Conservation (phyloP, 2,113 vertebrate species). For the Chionodraco myersi region DNA sequence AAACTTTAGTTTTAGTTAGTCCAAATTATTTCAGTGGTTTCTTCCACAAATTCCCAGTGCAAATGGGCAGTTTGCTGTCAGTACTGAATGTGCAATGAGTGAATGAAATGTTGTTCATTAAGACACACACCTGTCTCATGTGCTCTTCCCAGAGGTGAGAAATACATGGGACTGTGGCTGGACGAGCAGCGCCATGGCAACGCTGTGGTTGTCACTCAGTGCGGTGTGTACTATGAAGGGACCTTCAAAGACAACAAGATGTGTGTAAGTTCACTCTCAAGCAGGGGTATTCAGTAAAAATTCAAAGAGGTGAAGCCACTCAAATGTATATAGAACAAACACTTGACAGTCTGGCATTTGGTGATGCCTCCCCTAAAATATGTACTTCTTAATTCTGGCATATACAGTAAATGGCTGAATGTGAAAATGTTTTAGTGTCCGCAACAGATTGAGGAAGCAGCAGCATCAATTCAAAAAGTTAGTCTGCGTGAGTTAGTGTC, state of each 20-base stretch:
- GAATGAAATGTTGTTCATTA: not conserved
- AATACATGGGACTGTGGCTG: slow-evolving; percentile 97
- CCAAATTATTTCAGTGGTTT: not conserved
- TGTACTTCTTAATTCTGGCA: no score
- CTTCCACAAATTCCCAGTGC: no score
- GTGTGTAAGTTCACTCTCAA: slow-evolving; percentile 85
- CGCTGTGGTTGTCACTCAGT: slow-evolving; percentile 93
- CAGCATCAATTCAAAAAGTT: no score
- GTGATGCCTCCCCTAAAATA: no score
- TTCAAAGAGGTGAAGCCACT: not conserved
- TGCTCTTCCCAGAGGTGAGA: slow-evolving; percentile 89
- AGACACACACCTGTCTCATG: not conserved
- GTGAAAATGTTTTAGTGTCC: no score
- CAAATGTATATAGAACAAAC: not conserved
- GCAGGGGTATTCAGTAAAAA: not conserved
- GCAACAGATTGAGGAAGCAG: no score
- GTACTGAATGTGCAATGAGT: not conserved
- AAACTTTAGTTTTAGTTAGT: not conserved
- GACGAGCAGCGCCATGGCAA: slow-evolving; percentile 92
- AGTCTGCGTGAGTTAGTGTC: not conserved
- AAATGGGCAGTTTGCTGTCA: no score
- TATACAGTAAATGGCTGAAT: no score
- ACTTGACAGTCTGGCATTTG: no score
- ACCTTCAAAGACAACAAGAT: slow-evolving; percentile 94
- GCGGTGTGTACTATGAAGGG: slow-evolving; percentile 94